Evolutionary conservation across 2,797 vertebrate genomes (phyloP).

Genomic region (Rhyacichthys aspro): DNA sequence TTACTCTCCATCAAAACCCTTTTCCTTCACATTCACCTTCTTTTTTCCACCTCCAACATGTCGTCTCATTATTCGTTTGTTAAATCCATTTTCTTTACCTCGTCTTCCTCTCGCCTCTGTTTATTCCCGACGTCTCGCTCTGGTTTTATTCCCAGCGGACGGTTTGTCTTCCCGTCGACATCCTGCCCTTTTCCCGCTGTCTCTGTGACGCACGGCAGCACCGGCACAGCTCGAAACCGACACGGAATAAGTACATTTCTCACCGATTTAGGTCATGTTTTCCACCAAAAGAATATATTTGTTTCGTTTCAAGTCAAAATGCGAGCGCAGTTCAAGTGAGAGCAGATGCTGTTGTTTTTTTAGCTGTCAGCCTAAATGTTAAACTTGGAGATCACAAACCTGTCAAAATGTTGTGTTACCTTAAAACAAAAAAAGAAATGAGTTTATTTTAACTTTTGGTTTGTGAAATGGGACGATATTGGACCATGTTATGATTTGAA

Average conservation of each 20-base stretch:
- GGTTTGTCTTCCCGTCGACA: conserved; percentile 13
- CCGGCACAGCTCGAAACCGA: neutral
- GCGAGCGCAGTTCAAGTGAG: no score
- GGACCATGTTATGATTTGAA: no score
- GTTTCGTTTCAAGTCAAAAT: no score
- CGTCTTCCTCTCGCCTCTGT: neutral
- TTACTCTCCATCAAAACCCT: conserved; percentile 31
- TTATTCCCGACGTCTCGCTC: neutral
- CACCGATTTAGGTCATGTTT: no score
- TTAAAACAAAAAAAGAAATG: no score
- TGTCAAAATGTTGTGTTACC: no score
- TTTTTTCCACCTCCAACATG: conserved; percentile 6
- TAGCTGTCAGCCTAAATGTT: no score
- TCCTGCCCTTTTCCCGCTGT: conserved; percentile 16
- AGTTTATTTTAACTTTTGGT: no score
- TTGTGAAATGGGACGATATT: no score
- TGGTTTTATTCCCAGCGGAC: neutral
- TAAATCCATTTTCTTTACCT: conserved; percentile 11
- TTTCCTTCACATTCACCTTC: conserved; percentile 1
- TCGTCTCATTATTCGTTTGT: neutral
- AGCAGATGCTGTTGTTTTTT: no score
- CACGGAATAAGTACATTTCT: neutral
- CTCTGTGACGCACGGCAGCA: neutral
- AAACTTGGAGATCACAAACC: no score
- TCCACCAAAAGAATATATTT: neutral